These are phyloP conservation scores for Atherinosoma microstoma DNA, from an alignment of 2,797 vertebrate species.

Conservation along the genomic window DNA sequence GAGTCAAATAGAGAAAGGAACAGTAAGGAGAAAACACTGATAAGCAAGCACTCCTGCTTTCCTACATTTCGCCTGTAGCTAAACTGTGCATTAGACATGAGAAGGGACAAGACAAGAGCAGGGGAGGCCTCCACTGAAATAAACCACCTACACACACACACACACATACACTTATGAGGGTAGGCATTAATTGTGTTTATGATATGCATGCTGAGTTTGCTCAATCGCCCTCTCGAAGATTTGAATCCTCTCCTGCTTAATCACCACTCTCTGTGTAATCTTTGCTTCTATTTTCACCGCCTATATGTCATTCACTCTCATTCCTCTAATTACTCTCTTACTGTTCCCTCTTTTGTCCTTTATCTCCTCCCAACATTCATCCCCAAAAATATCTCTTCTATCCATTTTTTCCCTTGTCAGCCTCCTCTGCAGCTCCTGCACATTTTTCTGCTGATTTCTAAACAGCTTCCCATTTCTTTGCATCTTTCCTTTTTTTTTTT, in stretches of 20 bases:
- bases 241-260: conserved; percentile 52
- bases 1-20: conserved; percentile 13
- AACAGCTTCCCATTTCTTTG: conserved; percentile 9
- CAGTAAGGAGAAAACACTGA: conserved; percentile 33
- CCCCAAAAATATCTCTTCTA: conserved; percentile 17
- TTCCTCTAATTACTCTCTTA: conserved; percentile 47
- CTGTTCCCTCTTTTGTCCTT: conserved; percentile 9
- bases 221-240: conserved; percentile 15
- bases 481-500: background rate
- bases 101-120: conserved; percentile 38
- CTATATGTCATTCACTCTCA: conserved; percentile 57
- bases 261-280: conserved; percentile 61
- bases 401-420: conserved; percentile 3
- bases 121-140: conserved; percentile 60
- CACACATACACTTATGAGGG: conserved; percentile 14
- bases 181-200: conserved; percentile 24
- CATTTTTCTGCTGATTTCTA: conserved; percentile 21
- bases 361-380: conserved; percentile 30
- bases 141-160: conserved; percentile 51
- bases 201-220: conserved; percentile 24
- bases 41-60: conserved; percentile 39
- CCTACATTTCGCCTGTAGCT: conserved; percentile 67
- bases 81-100: conserved; percentile 80
- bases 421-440: conserved; percentile 5
- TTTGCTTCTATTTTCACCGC: conserved; percentile 32